A percentile compares a stretch with the other conserved stretches of the same genome.
These are phyloP conservation scores for Hylaeus volcanicus DNA, from an alignment of 1,140 invertebrate species.

Conservation along the genomic window DNA sequence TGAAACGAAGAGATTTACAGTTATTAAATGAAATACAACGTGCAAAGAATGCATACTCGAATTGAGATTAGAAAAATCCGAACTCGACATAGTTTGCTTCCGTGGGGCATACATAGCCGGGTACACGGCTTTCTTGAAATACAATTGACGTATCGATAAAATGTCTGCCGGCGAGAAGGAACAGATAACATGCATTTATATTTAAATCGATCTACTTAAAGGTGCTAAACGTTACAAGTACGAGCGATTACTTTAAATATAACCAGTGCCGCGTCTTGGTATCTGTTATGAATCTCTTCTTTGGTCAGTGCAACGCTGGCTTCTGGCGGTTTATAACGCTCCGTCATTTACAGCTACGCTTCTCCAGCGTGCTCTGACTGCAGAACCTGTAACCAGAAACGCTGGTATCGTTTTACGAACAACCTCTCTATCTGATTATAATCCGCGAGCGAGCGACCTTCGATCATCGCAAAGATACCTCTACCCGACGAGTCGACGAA, in stretches of 20 bases:
- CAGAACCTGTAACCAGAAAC: conserved; percentile 33
- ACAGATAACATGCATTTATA: not conserved
- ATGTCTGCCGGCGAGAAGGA: not conserved
- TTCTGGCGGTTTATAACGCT: conserved; percentile 69
- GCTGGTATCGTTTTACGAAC: not conserved
- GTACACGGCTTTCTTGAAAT: not conserved
- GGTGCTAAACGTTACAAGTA: not conserved
- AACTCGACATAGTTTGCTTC: too few relatives aligned
- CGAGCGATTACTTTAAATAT: conserved; percentile 72
- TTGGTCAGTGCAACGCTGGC: conserved; percentile 57
- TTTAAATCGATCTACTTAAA: not conserved
- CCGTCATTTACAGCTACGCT: conserved; percentile 70
- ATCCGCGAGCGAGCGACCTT: not conserved
- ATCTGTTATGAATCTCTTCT: conserved; percentile 73
- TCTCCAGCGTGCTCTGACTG: conserved; percentile 26
- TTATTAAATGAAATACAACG: not conserved
- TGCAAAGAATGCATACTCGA: not conserved
- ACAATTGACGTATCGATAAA: not conserved
- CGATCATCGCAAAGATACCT: not conserved
- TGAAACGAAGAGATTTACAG: conserved; percentile 50
- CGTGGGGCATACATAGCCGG: too few relatives aligned
- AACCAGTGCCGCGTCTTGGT: conserved; percentile 73
- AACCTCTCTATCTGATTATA: not conserved
- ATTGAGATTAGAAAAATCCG: too few relatives aligned
- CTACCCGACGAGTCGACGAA: conserved; percentile 23